Base-by-base conservation (phyloP, 2,113 vertebrate species). In the Ophiodon elongatus region DNA sequence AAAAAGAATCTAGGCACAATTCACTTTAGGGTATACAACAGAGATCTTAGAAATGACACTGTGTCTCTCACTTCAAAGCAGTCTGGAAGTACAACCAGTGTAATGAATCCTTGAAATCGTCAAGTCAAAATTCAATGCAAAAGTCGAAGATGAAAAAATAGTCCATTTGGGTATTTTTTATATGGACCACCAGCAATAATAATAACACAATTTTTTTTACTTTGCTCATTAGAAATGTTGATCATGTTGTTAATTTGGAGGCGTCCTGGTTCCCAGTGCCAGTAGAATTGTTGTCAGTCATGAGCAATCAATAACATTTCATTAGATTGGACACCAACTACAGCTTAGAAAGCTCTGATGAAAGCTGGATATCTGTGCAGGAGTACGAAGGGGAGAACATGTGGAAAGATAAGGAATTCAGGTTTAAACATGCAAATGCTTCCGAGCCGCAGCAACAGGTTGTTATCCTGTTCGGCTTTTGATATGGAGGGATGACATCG, bases 381-480 rank as follows among this genome's bases (percentile, higher is more conserved):
- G 14, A 9, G 15, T 19, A 45, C 8, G 8, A 31, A 65, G 41
- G 41, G 1, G 4, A 70, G 27, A 52, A 33, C 45, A 33, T 31
- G 65, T 17, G 37, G 41, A 62, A 52, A 54, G 25, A 25, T 13
- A 11, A 23, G n/a, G 54, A 60, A 45, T 19, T 15, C 25, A 43
- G 31, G 1, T 35, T 70, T 23, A 68, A 54, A 64, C 19, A 59
- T 23, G 45, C 31, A 71, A 73, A 76, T n/a, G 52, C 17, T 52
- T 50, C 45, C 41, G 10, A 74, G 69, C 63, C 10, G 25, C 17
- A 74, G 50, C 65, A 62, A 80, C 15, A 75, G 54, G 65, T 79
- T 64, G 11, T 59, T 71, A 15, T 56, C 43, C 62, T 62, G 60
- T 64, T 57, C 0, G n/a, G 35, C 80, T 78, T 21, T 70, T 74